Evolutionary conservation across 53 echinoderm and acorn worm species (phyloP), one percentile per base, ranked within the genome.

Genomic region (Henricia sp.): DNA sequence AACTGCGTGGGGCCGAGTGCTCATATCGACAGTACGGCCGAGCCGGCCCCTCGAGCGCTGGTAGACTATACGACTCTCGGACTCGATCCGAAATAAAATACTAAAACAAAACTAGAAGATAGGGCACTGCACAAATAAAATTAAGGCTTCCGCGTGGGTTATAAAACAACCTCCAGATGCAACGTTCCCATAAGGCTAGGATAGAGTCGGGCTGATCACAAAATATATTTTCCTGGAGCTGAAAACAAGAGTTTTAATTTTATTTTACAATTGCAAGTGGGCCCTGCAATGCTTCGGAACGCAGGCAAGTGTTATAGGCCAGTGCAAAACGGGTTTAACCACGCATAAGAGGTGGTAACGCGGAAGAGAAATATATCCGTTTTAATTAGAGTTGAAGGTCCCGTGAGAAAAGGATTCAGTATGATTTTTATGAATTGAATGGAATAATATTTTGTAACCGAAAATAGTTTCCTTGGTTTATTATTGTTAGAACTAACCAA

Each of bases 21-120:
- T 70, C 42, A 70, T 70, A 70, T 44, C 70, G 27, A 70, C 70
- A 25, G 46, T n/a, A n/a, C n/a, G n/a, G n/a, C n/a, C n/a, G n/a
- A n/a, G n/a, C n/a, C n/a, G n/a, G n/a, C 20, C 70, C 70, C 70
- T 70, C 37, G 44, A 70, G 70, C 46, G 27, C 16, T 39, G 27
- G 23, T 70, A 46, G 70, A 70, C 27, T 30, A 42, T 17, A 28
- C n/a, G n/a, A n/a, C n/a, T n/a, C n/a, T 10, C 29, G 70, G 24
- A 46, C 46, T 60, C 29, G 32, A n/a, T n/a, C n/a, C 48, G 14
- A 14, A 10, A 67, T 67, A n/a, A 12, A 67, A 24, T 28, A 12
- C 67, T 1, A 21, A 39, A 39, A 28, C 4, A 36, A 36, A 65
- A 2, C 5, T 3, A 19, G 19, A n/a, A 3, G n/a, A 37, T 38